Evolutionary conservation across 2,888 invertebrate species (phyloP), one percentile per base, ranked within the genome.

Genomic region (Andrena dorsata): DNA sequence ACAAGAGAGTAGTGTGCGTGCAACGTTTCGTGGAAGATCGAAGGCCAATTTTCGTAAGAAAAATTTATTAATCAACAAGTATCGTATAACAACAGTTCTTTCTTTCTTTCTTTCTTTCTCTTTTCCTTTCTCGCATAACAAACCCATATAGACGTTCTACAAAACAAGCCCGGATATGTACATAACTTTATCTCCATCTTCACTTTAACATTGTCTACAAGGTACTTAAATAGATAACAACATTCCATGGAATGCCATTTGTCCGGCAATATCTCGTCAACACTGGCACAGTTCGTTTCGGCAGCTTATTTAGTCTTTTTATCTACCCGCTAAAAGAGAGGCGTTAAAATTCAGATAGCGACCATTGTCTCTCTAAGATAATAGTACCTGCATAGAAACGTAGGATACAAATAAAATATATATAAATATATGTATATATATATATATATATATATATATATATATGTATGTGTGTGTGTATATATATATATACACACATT

Each of bases 51-150:
- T 93, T 93, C 61, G 83, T 91, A 92, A 91, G 91, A 93, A 93
- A 92, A 93, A 92, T 94, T 93, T 93, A 94, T 94, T 94, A 92
- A 92, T 90, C 91, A 93, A 94, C 93, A 93, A 88, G 87, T 92
- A 90, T 82, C 68, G 60, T 82, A 90, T 92, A 93, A 93, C 91
- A 93, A 92, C 89, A 90, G 85, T 90, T 85, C 83, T 89, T 74
- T 90, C 87, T 78, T 83, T 79, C 85, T 77, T 58, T 28, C 26
- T 56, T 13, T 56, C 89, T 89, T 84, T 82, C 88, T 73, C 89
- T 88, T 79, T 81, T 82, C 86, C 80, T 83, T 84, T 92, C 90
- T 93, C 92, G 93, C 92, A 93, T 93, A 93, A 94, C 93, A 94
- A 93, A 92, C 93, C 93, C 93, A 93, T 92, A 89, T 92, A 90